Evolutionary conservation across 2,888 invertebrate species (phyloP).

Genomic region (Scelioninae gen. 1): DNA sequence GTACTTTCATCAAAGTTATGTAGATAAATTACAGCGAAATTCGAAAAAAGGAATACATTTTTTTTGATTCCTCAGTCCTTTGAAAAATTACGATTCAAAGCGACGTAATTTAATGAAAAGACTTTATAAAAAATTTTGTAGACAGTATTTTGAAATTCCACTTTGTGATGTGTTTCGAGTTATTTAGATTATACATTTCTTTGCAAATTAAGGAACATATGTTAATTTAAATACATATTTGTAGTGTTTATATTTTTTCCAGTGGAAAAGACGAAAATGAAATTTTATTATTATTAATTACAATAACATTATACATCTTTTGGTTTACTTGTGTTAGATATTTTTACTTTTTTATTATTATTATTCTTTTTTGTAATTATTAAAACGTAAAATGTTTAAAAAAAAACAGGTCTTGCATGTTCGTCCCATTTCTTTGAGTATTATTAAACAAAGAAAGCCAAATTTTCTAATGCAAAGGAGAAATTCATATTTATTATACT

Average conservation of each 20-base stretch:
- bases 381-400: slow-evolving; percentile 3
- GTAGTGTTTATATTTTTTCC: neutral
- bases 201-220: slow-evolving; percentile 51
- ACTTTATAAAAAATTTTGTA: slow-evolving; percentile 28
- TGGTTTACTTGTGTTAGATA: neutral
- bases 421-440: slow-evolving; percentile 27
- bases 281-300: neutral
- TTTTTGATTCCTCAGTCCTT: slow-evolving; percentile 23
- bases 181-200: slow-evolving; percentile 45
- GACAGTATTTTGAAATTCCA: slow-evolving; percentile 47
- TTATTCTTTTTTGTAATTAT: neutral
- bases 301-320: no score
- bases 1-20: slow-evolving; percentile 3
- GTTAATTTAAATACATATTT: slow-evolving; percentile 42
- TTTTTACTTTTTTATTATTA: neutral
- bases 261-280: neutral
- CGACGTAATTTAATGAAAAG: slow-evolving; percentile 52
- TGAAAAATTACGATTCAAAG: slow-evolving; percentile 58
- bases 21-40: slow-evolving; percentile 4
- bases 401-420: slow-evolving; percentile 30
- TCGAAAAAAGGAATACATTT: slow-evolving; percentile 7
- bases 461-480: neutral
- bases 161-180: slow-evolving; percentile 33
- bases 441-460: slow-evolving; percentile 1
- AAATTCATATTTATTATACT: neutral